Base-by-base conservation (phyloP, 23 tunicate genomes). In the Ciona savignyi region DNA sequence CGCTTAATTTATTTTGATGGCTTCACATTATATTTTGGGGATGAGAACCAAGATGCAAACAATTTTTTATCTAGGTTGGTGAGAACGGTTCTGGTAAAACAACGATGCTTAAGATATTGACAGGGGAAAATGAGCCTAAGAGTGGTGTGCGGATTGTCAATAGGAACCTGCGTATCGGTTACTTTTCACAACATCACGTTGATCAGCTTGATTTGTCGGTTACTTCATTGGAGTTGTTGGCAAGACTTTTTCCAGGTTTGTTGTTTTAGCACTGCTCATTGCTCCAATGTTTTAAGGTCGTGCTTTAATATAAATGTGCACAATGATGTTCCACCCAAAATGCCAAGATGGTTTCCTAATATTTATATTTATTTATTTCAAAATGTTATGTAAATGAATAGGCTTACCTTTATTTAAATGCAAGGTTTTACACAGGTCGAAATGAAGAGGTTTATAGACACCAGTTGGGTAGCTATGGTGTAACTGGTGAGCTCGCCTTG, bases 81-180 rank as follows among this genome's bases (percentile, higher is more conserved):
- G 99, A 95, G 66, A 95, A 95, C 66, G 99, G 99, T 0, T 89
- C 99, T 30, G 99, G 99, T 23, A 95, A 95, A 81, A 91, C 99
- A 23, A 95, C 99, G 2, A 34, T 95, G 81, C 56, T 95, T 0
- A 95, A 95, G 67, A 72, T 95, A 0, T 72, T 95, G n/a, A 78
- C 72, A 2, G 88, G 81, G n/a, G 32, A 67, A 0, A 30, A 69
- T 34, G 92, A 95, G 51, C 99, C 99, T 1, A 66, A 68, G 2
- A 83, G 75, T 31, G 99, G 99, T 25, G 29, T 88, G 3, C 76
- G 95, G 3, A 80, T 85, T 27, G 29, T 68, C 29, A 87, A 95
- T 65, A 76, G 90, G 1, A 84, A 72, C 66, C 68, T 84, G 42
- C 66, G 93, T 34, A 88, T 85, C 22, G 96, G 96, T 0, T 95